Conservation (phyloP, 2,113 vertebrate species). For the Spheniscus mendiculus region DNA sequence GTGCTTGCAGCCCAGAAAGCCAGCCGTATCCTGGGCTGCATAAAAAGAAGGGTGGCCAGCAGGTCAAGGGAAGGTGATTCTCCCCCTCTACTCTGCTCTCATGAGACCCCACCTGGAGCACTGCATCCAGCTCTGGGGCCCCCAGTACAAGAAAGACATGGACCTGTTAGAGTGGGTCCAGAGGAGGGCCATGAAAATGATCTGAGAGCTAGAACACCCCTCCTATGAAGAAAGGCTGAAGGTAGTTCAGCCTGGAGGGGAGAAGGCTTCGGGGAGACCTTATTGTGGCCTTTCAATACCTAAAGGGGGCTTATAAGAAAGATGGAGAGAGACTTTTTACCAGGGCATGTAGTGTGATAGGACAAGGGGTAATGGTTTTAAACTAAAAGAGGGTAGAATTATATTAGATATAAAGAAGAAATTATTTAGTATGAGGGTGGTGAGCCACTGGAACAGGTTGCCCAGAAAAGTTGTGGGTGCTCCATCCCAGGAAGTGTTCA, state of each 20-base stretch:
- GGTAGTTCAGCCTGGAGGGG: background rate
- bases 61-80: background rate
- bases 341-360: background rate
- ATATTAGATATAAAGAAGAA: background rate
- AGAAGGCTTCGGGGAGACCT: background rate
- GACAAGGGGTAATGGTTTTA: background rate
- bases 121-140: background rate
- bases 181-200: background rate
- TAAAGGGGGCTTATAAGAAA: background rate
- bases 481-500: background rate
- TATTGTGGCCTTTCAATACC: background rate
- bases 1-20: background rate
- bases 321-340: background rate
- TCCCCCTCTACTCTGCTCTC: background rate
- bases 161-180: background rate
- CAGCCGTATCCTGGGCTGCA: fast-evolving
- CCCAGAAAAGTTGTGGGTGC: background rate
- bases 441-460: background rate
- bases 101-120: background rate
- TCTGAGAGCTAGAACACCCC: background rate
- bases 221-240: background rate
- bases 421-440: background rate
- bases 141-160: too few relatives aligned
- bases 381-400: background rate
- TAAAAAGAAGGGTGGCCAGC: background rate